Base-by-base conservation (phyloP, 2,888 invertebrate genomes). In the Cryptocheilus praepositus region DNA sequence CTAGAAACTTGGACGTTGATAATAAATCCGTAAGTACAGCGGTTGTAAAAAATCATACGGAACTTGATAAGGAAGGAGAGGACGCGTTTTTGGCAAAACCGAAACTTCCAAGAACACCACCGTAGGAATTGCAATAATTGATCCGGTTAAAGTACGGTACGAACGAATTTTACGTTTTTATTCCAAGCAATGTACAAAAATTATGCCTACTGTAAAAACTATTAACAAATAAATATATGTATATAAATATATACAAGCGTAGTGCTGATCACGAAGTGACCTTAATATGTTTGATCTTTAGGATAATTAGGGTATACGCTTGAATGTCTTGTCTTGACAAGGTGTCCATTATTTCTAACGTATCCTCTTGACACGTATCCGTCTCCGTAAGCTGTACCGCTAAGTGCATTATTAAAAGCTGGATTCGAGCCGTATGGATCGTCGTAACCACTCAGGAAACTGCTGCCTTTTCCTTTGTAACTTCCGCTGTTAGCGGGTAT, bases 81-180 rank as follows among this genome's bases (percentile, higher is more conserved):
- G 83, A 84, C 16, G 84, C 82, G 36, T 86, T 86, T 69, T 52
- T 81, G 46, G 81, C 87, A 4, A 87, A 85, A 67, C 86, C 86
- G 53, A 85, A 83, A 68, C 74, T 87, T 67, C 79, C 79, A 54
- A 74, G 86, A 28, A 87, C 86, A 18, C 83, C 87, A 18, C 83
- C 86, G 0, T 67, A 54, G 64, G 36, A 7, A 8, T 63, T 45
- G 15, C 25, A 60, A 22, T 19, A 16, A 61, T 51, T 5, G 21
- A 13, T 36, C 36, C 7, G 11, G 13, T 15, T 4, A 7, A 11
- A 61, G 52, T n/a, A 60, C 28, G 18, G 51, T 52, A 60, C 43
- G 18, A 43, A n/a, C 22, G 16, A 49, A 49, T 18, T 19, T 49
- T 19, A n/a, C 16, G 5, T 49, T 25, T 3, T 18, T 19, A 61